A percentile compares a stretch with the other conserved stretches of the same genome.
phyloP scores from a whole-genome alignment of 2,113 vertebrate genomes.

The Pelobates fuscus region DNA sequence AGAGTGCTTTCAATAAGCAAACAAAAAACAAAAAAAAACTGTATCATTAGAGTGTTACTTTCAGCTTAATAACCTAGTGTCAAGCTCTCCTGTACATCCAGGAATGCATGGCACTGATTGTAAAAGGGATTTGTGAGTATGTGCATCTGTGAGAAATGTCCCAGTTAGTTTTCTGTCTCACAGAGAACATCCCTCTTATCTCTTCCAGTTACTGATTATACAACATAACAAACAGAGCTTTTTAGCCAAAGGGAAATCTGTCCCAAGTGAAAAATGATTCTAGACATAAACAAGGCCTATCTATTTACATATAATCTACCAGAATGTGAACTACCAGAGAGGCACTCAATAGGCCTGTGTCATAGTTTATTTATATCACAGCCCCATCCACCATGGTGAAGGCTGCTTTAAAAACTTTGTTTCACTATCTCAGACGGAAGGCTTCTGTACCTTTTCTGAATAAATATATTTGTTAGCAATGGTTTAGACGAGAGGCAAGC shows the following conservation, averaged over 20 bases:
- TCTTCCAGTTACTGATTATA: conserved; percentile 37
- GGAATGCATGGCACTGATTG: conserved; percentile 21
- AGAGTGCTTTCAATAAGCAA: no score
- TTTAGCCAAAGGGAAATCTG: conserved; percentile 44
- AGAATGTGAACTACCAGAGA: conserved; percentile 33
- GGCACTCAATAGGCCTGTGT: conserved; percentile 26
- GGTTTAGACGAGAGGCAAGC: no score
- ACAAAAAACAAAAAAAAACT: no score
- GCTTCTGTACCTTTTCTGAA: no score
- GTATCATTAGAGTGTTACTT: neutral
- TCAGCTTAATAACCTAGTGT: conserved; percentile 16
- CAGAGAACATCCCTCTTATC: conserved; percentile 37
- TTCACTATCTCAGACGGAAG: neutral
- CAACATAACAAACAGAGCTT: conserved; percentile 32
- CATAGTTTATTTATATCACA: conserved; percentile 37
- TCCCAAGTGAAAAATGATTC: conserved; percentile 40
- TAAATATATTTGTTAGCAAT: no score
- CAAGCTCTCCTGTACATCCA: conserved; percentile 6
- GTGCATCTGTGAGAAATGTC: conserved; percentile 18
- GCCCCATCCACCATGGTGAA: conserved; percentile 6
- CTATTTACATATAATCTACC: conserved; percentile 47
- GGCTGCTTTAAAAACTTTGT: neutral
- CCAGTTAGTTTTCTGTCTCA: conserved; percentile 25
- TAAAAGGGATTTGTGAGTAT: conserved; percentile 26
- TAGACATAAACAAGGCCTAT: conserved; percentile 44